phyloP scores from a whole-genome alignment of 2,888 invertebrate species.

The Tipula helvola region DNA sequence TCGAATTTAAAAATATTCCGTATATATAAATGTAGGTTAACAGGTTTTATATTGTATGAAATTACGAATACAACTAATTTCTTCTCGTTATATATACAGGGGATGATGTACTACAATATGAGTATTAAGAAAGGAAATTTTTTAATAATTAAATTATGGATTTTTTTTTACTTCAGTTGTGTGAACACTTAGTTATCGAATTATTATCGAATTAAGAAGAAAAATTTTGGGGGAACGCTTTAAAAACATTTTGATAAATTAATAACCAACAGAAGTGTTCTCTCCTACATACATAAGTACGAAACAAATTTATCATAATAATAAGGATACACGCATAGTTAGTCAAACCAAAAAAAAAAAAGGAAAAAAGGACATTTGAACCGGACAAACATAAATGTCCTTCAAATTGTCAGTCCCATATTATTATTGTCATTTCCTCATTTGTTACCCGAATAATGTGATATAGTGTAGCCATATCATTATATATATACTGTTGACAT shows the following conservation, averaged over 20 bases:
- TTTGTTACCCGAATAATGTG: not conserved
- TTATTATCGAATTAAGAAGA: not conserved
- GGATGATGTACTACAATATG: not conserved
- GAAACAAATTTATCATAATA: not conserved
- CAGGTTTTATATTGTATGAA: not conserved
- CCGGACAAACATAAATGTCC: not conserved
- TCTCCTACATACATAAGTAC: not conserved
- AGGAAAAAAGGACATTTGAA: not conserved
- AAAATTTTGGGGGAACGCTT: not conserved
- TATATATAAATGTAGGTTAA: not conserved
- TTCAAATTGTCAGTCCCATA: not conserved
- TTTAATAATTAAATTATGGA: not conserved
- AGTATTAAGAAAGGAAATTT: not conserved
- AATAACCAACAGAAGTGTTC: not conserved
- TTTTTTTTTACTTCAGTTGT: not conserved
- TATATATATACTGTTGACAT: not conserved
- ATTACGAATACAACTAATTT: not conserved
- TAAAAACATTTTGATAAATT: not conserved
- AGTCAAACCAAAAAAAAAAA: not conserved
- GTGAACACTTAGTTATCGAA: not conserved
- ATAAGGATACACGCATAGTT: not conserved
- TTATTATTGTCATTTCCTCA: not conserved
- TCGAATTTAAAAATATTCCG: not conserved
- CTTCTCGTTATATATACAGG: not conserved
- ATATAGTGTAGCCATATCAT: not conserved